Base-by-base conservation (phyloP, 2,888 invertebrate genomes). In the Phaedon cochleariae region DNA sequence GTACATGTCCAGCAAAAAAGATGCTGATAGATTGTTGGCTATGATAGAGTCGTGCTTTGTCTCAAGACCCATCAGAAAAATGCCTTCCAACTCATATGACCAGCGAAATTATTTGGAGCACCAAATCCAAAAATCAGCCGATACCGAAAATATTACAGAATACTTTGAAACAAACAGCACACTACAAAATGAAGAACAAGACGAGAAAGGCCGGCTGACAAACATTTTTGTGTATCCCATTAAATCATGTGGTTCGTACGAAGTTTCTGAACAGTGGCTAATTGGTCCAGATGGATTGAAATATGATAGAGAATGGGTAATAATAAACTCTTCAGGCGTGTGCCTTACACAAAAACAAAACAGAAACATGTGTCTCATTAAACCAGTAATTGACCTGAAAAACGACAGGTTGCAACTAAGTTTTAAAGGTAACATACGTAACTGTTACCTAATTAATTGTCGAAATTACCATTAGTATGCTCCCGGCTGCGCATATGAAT, bases 261-360 rank as follows among this genome's bases (percentile, higher is more conserved):
- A 90, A 84, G 87, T 93, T 22, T 77, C 78, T 31, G 77, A 82
- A 9, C 81, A 85, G 6, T 97, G 97, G 96, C 85, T 86, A 64
- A 82, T 97, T 60, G 91, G 90, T 10, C 76, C 83, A 0, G 90
- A 90, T 76, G 98, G 98, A 0, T 87, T 98, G 31, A 86, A 90
- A 76, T 95, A 91, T 81, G 98, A 98, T 83, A 87, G 98, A 72
- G 90, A 92, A 78, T 98, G 97, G 96, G 95, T 97, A 94, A 90
- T 98, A 66, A 88, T 95, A 6, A 92, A 90, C 75, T 87, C 89
- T 7, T 87, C 89, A 76, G 96, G 96, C 15, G 89, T 92, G 66
- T 92, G 93, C 65, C 83, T 98, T 59, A 96, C 95, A 1, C 97
- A 97, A 82, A 97, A 98, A 83, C 89, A 92, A 65, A 90, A 91